Evolutionary conservation across 2,113 vertebrate genomes (phyloP).

Genomic region (Geococcyx californianus): DNA sequence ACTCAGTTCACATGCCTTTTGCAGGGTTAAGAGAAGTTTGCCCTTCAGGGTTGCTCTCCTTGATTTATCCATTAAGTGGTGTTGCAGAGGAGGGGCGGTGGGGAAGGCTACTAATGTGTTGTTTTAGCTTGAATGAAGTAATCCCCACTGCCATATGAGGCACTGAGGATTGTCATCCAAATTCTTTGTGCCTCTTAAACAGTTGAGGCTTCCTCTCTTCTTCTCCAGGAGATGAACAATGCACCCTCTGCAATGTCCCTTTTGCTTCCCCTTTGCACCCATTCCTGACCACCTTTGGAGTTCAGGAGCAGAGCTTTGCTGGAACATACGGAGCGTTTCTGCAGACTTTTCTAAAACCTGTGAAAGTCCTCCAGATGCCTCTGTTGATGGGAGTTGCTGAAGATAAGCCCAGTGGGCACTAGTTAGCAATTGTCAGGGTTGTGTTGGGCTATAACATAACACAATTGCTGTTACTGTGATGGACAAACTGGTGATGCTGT

Average conservation of each 20-base stretch:
- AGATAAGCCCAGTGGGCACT: neutral
- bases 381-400: neutral
- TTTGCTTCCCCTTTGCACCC: neutral
- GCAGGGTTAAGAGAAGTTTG: slow-evolving; percentile 39
- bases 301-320: neutral
- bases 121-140: slow-evolving; percentile 32
- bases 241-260: neutral
- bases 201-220: neutral
- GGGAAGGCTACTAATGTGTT: neutral
- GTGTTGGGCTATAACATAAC: neutral
- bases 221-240: neutral
- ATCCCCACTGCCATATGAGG: slow-evolving; percentile 9
- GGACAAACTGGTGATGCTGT: neutral
- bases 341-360: no score
- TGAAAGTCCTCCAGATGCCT: neutral
- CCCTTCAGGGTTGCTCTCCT: slow-evolving; percentile 42
- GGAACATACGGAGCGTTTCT: neutral
- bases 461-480: no score
- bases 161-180: neutral
- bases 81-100: neutral
- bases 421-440: neutral
- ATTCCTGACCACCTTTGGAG: neutral
- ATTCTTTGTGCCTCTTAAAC: neutral
- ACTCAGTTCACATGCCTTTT: slow-evolving; percentile 38
- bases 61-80: slow-evolving; percentile 17